These are phyloP conservation scores for Leptoteleia sp. DNA, from an alignment of 1,140 invertebrate species.

Conservation along the genomic window DNA sequence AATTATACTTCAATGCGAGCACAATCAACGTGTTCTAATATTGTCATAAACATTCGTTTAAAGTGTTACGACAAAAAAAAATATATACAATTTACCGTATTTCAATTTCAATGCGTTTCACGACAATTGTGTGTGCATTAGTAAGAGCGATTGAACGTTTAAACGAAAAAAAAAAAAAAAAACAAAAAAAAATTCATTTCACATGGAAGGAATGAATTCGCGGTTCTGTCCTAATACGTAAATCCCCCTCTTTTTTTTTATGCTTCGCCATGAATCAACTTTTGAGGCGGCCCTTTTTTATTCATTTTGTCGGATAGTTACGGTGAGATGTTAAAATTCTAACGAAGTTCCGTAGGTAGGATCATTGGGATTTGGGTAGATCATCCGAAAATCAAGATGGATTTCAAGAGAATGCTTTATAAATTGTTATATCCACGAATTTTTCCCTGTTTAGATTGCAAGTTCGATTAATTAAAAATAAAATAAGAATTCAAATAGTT, in stretches of 20 bases:
- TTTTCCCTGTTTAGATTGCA: too few species aligned
- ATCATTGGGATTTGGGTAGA: slow-evolving; percentile 13
- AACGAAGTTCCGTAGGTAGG: slow-evolving; percentile 4
- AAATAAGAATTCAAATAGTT: too few species aligned
- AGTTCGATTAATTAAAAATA: too few species aligned
- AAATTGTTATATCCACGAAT: slow-evolving; percentile 6
- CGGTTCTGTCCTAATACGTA: slow-evolving; percentile 5
- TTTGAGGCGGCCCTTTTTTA: slow-evolving; percentile 3
- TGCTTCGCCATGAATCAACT: neutral
- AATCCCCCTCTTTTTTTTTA: slow-evolving; percentile 12
- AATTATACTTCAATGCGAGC: slow-evolving; percentile 19
- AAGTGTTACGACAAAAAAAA: slow-evolving; percentile 34
- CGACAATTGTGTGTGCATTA: slow-evolving; percentile 6
- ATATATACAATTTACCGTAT: slow-evolving; percentile 19
- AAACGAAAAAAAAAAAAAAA: neutral
- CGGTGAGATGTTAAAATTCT: slow-evolving; percentile 14
- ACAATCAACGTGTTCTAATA: slow-evolving; percentile 12
- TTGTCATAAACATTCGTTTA: slow-evolving; percentile 25
- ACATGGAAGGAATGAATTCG: neutral
- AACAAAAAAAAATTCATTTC: slow-evolving; percentile 12
- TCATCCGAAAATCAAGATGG: slow-evolving; percentile 13
- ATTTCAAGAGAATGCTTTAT: slow-evolving; percentile 9
- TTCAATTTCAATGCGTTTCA: slow-evolving; percentile 22
- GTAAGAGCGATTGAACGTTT: too few species aligned
- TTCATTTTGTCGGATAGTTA: slow-evolving; percentile 10